Base-by-base conservation (phyloP, 2,797 vertebrate genomes). In the Poecilia wingei region DNA sequence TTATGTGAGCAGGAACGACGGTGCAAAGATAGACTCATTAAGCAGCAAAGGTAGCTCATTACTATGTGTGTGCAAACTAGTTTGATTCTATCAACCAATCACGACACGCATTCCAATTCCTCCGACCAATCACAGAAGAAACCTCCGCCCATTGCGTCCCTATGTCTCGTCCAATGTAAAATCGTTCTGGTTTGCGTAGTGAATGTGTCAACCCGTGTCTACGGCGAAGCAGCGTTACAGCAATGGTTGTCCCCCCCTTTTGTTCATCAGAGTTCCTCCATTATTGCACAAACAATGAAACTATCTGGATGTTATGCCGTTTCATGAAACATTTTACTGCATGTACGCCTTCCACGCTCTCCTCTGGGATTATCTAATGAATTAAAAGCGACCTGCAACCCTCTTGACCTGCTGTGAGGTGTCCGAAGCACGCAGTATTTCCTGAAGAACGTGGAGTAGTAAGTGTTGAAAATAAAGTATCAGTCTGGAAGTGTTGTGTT, bases 241-340 rank as follows among this genome's bases (percentile, higher is more conserved):
- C 91, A 91, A 93, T 92, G 90, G 89, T 90, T 91, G 82, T 70
- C 13, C 41, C 41, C 55, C 89, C 89, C 96, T 96, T 96, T 96
- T 96, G 96, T 96, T 95, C 93, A 91, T 51, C 75, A 80, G 92
- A 95, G 94, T 95, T 95, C 94, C 94, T 94, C 91, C 91, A 92
- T 95, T 91, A 91, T 94, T 91, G 84, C 89, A 79, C 83, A 85
- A 90, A 93, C 92, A 94, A 92, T 94, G 89, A 88, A 93, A 92
- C 84, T 77, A 82, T 84, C 70, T 72, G 90, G 89, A 86, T 82
- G 88, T 81, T 80, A 85, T 76, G 81, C 75, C 76, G 84, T 89
- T 88, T 86, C 79, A 82, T 89, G 68, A 86, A 89, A 76, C 86
- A 78, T 66, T 80, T 61, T 76, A 79, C 68, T 81, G 51, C n/a